Conservation (phyloP, 92 coral and sea anemone genomes). For the Isaurus tuberculatus region DNA sequence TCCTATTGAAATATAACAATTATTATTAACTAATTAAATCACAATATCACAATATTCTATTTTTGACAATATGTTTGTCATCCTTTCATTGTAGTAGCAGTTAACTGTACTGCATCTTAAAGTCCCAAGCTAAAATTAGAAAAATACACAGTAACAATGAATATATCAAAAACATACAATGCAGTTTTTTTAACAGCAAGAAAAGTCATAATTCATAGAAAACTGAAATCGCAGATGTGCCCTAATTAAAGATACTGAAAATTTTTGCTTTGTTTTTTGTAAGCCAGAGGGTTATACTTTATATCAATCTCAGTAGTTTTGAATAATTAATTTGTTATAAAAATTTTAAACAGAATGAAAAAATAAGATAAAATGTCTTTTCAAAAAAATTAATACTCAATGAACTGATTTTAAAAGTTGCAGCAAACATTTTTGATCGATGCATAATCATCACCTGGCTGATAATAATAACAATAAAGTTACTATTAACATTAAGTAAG, state of each 20-base stretch:
- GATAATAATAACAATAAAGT: conserved; percentile 11
- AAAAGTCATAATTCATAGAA: too few relatives aligned
- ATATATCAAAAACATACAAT: too few relatives aligned
- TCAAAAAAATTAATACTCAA: too few relatives aligned
- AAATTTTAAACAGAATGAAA: not conserved
- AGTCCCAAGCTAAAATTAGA: not conserved
- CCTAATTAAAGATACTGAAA: too few relatives aligned
- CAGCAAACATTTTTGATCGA: conserved; percentile 1
- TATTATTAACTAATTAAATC: conserved; percentile 15
- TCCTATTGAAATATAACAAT: conserved; percentile 4
- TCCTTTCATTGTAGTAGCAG: conserved; percentile 1
- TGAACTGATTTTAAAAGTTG: not conserved
- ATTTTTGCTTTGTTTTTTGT: too few relatives aligned
- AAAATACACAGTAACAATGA: too few relatives aligned
- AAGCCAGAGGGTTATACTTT: not conserved
- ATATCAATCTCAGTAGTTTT: too few relatives aligned
- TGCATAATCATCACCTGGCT: not conserved
- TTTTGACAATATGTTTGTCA: not conserved
- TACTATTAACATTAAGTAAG: not conserved
- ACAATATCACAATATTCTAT: conserved; percentile 2
- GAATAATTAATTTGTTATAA: too few relatives aligned
- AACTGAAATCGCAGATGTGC: too few relatives aligned
- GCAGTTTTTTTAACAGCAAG: too few relatives aligned
- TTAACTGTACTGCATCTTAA: not conserved
- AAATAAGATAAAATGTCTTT: not conserved